Evolutionary conservation across 1,140 invertebrate species (phyloP).

Genomic region (Neodiprion virginianus): DNA sequence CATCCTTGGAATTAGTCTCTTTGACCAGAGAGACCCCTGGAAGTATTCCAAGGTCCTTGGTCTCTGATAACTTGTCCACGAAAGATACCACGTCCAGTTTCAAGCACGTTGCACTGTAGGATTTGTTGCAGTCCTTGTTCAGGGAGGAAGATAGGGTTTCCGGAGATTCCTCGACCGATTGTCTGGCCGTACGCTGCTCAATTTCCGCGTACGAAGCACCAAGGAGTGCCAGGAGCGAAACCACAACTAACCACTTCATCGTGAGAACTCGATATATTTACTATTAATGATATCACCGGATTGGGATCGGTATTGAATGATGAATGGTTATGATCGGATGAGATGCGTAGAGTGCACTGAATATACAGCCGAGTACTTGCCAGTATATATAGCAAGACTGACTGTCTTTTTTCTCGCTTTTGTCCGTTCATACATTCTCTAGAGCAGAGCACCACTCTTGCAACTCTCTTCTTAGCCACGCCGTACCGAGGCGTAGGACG

Average conservation of each 20-base stretch:
- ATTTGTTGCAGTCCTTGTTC: slow-evolving; percentile 70
- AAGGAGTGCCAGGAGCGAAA: background rate
- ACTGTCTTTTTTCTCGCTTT: slow-evolving; percentile 49
- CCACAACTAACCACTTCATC: background rate
- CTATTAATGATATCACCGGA: background rate
- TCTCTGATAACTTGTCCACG: slow-evolving; percentile 73
- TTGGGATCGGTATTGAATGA: background rate
- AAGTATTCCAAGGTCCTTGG: slow-evolving; percentile 69
- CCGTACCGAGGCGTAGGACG: background rate
- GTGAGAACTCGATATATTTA: background rate
- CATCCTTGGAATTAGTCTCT: slow-evolving; percentile 64
- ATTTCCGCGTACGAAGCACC: slow-evolving; percentile 42
- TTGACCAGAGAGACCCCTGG: slow-evolving; percentile 77
- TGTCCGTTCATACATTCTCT: slow-evolving; percentile 56
- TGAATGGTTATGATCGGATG: slow-evolving; percentile 18
- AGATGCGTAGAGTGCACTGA: slow-evolving; percentile 54
- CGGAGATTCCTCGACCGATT: slow-evolving; percentile 46
- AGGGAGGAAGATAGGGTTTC: slow-evolving; percentile 42
- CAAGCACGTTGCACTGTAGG: slow-evolving; percentile 77
- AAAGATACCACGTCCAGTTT: slow-evolving; percentile 82
- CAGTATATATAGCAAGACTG: slow-evolving; percentile 60
- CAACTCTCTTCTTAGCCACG: slow-evolving; percentile 9
- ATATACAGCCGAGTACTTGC: slow-evolving; percentile 46
- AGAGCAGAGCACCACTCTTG: slow-evolving; percentile 9
- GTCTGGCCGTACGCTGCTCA: slow-evolving; percentile 42